Conservation (phyloP, 2,888 invertebrate species). For the Netelia melanura region DNA sequence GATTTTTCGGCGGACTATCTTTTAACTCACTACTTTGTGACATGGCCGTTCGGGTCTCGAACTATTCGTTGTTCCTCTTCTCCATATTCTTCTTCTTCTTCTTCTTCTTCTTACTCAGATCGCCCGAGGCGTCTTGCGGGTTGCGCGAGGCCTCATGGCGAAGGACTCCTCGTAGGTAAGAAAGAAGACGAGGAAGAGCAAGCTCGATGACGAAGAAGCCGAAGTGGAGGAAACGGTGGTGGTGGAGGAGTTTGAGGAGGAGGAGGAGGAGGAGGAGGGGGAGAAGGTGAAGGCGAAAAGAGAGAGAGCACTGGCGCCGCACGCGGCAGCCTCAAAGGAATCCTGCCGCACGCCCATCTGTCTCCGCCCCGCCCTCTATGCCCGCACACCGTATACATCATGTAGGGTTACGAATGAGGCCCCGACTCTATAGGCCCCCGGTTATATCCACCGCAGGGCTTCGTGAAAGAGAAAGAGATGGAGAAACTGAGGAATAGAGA, state of each 20-base stretch:
- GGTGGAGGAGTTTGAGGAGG: constrained; percentile 46
- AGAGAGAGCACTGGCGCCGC: constrained; percentile 82
- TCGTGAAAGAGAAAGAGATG: constrained; percentile 11
- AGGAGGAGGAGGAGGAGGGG: constrained; percentile 60
- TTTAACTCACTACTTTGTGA: not conserved
- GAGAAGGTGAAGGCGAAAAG: constrained; percentile 62
- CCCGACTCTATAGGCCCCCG: constrained; percentile 57
- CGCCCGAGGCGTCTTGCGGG: constrained; percentile 46
- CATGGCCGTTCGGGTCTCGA: not conserved
- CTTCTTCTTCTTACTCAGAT: constrained; percentile 36
- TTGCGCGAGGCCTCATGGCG: constrained; percentile 50
- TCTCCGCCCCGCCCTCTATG: constrained; percentile 84
- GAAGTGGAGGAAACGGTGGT: constrained; percentile 47
- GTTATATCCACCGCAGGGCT: constrained; percentile 61
- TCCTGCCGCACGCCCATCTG: constrained; percentile 84
- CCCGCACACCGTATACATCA: constrained; percentile 83
- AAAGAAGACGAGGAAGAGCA: constrained; percentile 4
- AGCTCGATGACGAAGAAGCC: constrained; percentile 40
- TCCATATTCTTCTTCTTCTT: not conserved
- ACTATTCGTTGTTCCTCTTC: constrained; percentile 30
- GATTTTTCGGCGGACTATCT: not conserved
- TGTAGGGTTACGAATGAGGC: constrained; percentile 71
- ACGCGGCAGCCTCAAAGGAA: constrained; percentile 84
- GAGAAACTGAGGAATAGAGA: constrained; percentile 55
- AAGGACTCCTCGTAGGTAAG: constrained; percentile 1